Percentiles rank a stretch among this genome's conserved stretches.
These are phyloP conservation scores for Chionodraco myersi DNA, from an alignment of 2,113 vertebrate genomes.

Conservation along the genomic window DNA sequence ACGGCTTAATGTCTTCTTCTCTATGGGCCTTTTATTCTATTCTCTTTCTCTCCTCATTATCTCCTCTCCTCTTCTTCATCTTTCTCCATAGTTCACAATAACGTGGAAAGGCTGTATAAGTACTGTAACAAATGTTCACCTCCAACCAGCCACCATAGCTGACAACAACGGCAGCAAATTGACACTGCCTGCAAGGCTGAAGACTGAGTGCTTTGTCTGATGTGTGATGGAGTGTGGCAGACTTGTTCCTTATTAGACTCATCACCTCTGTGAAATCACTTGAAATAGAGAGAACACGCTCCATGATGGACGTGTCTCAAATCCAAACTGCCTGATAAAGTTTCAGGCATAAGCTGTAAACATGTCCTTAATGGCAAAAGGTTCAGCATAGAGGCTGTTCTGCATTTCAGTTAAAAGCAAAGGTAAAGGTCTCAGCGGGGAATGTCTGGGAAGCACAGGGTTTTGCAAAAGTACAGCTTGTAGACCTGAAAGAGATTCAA, in stretches of 20 bases:
- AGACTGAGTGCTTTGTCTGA: conserved; percentile 37
- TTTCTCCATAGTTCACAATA: not conserved
- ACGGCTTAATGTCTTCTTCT: conserved; percentile 28
- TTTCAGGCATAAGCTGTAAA: conserved; percentile 37
- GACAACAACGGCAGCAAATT: conserved; percentile 30
- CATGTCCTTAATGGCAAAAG: conserved; percentile 42
- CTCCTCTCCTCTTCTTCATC: too few species aligned
- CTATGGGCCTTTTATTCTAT: conserved; percentile 1
- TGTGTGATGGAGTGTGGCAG: conserved; percentile 58
- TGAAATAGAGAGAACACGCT: conserved; percentile 45
- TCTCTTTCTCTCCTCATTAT: not conserved
- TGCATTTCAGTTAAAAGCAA: not conserved
- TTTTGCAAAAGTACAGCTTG: not conserved
- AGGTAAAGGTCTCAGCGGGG: not conserved
- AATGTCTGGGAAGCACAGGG: not conserved
- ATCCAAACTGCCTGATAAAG: conserved; percentile 30
- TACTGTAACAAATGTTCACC: conserved; percentile 10
- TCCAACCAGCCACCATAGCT: conserved; percentile 5
- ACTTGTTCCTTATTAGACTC: conserved; percentile 52
- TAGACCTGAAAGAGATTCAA: not conserved
- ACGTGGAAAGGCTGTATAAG: conserved; percentile 3
- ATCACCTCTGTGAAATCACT: conserved; percentile 58
- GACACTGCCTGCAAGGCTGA: conserved; percentile 46
- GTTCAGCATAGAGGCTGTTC: conserved; percentile 9
- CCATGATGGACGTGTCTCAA: conserved; percentile 31